Percentiles rank a stretch among this genome's conserved stretches.
Conservation (phyloP, 2,113 vertebrate species). For the Rissa tridactyla region DNA sequence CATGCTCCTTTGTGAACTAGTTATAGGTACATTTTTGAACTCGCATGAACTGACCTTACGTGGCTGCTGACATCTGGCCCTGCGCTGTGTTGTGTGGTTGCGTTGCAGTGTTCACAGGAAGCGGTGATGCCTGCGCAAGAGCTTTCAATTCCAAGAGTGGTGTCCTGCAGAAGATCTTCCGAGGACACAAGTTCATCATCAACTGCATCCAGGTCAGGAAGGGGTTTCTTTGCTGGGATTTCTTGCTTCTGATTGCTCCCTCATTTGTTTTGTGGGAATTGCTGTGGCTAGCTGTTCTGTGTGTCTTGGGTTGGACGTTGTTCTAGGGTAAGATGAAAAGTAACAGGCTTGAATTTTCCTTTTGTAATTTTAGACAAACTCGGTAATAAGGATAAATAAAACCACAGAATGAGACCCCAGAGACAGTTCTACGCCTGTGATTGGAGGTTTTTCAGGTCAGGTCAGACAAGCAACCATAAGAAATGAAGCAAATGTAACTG, state of each 20-base stretch:
- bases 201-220: slow-evolving; percentile 82
- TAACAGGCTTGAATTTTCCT: not conserved
- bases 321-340: not conserved
- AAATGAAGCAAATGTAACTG: not conserved
- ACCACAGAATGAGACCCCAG: fast-evolving
- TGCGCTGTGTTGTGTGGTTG: not conserved
- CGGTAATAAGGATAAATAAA: not conserved
- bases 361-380: not conserved
- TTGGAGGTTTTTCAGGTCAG: not conserved
- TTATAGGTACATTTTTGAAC: not conserved
- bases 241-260: not conserved
- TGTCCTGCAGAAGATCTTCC: slow-evolving; percentile 78
- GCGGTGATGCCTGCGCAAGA: slow-evolving; percentile 79
- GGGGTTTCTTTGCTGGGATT: not conserved
- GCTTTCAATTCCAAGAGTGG: slow-evolving; percentile 79
- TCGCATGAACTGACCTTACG: fast-evolving
- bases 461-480: not conserved
- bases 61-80: not conserved
- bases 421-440: not conserved
- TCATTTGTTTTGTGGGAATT: not conserved
- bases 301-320: not conserved
- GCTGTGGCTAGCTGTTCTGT: not conserved
- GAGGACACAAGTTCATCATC: slow-evolving; percentile 80
- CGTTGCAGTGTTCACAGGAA: slow-evolving; percentile 81
- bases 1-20: not conserved